Base-by-base conservation (phyloP, 1,140 invertebrate genomes). In the Ips typographus region DNA sequence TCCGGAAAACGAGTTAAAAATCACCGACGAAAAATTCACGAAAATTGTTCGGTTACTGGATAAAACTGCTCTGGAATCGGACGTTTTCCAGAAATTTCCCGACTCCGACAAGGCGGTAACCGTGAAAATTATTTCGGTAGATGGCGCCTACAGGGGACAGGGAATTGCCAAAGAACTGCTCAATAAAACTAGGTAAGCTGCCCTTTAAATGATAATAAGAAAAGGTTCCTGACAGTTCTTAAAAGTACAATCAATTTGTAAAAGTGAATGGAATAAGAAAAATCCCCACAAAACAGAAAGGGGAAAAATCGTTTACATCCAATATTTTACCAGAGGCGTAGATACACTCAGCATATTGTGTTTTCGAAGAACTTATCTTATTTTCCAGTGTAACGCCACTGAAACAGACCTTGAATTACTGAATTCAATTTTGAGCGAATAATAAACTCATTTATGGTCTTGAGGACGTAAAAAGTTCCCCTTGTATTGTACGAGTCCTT, bases 91-190 rank as follows among this genome's bases (percentile, higher is more conserved):
- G 37, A 83, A 84, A 74, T 87, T 84, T 77, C 84, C 85, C 0
- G 82, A 82, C 3, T 81, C 86, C 51, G 80, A 88, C 52, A 83
- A 76, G 2, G 79, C 86, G 0, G 68, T 90, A 69, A 87, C 89
- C 63, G 75, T 89, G 41, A 85, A 86, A 72, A 89, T 91, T 68
- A 77, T 89, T 1, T 89, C 88, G 2, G 89, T 90, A 0, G 86
- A 90, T 75, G 78, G 79, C 1, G 82, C 81, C 1, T 89, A 85
- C 83, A 80, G 89, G 51, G 89, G 89, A 6, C 82, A 84, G 69
- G 89, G 89, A 3, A 84, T 91, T 4, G 89, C 85, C 70, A 86
- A 86, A 65, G 81, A 84, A 52, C 81, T 91, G 1, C 81, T 89
- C 63, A 84, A 88, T 65, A 86, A 84, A 74, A 82, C 88, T 39